Evolutionary conservation across 1,140 invertebrate species (phyloP).

Genomic region (Metaphire vulgaris): DNA sequence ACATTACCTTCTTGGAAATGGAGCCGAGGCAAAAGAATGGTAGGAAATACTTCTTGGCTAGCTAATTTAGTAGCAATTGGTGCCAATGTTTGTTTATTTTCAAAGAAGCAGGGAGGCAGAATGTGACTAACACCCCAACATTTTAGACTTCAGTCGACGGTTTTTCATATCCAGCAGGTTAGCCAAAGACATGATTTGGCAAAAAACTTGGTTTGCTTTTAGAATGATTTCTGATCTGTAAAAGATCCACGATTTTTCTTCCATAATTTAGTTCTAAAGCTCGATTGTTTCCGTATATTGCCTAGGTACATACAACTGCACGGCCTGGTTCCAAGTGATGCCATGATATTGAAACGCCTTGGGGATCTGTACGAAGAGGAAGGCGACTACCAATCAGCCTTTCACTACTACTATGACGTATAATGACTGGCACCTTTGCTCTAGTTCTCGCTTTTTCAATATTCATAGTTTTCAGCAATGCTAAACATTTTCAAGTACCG

Average conservation of each 20-base stretch:
- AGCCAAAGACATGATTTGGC: no score
- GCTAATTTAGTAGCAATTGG: no score
- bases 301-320: constrained; percentile 76
- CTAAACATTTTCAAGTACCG: not conserved
- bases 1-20: not conserved
- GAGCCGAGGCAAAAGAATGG: not conserved
- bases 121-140: no score
- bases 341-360: constrained; percentile 71
- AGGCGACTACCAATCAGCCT: constrained; percentile 83
- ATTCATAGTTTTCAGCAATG: not conserved
- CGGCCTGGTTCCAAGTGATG: constrained; percentile 75
- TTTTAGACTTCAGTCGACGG: no score
- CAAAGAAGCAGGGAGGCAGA: no score
- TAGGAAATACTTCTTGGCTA: not conserved
- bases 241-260: no score
- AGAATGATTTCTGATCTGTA: no score
- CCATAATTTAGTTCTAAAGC: no score
- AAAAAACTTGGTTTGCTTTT: no score
- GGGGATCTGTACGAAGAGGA: constrained; percentile 76
- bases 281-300: not conserved
- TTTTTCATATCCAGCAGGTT: no score
- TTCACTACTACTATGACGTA: constrained; percentile 84
- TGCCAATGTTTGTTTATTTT: no score
- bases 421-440: not conserved
- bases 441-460: not conserved